Evolutionary conservation across 2,113 vertebrate genomes (phyloP).

Genomic region (Eurystomus gularis): DNA sequence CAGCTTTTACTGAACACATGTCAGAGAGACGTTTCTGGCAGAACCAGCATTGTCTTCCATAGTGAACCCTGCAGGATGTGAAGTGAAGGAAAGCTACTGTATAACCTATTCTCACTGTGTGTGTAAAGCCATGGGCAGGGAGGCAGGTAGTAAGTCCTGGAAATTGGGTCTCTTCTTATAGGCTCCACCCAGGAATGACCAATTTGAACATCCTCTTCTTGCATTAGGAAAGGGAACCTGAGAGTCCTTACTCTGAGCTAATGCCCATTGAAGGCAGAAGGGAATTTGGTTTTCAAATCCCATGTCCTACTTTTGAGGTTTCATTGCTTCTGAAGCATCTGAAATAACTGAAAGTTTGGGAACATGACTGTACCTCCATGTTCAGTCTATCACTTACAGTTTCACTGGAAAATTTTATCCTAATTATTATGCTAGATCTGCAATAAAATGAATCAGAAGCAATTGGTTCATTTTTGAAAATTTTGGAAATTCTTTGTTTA

Average conservation of each 20-base stretch:
- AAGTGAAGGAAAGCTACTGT: background rate
- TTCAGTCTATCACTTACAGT: background rate
- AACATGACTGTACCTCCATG: background rate
- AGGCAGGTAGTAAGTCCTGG: background rate
- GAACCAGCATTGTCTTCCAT: background rate
- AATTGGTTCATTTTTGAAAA: background rate
- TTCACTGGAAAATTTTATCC: background rate
- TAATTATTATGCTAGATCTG: background rate
- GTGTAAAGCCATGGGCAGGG: background rate
- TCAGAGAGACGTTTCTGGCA: background rate
- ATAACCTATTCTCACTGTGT: background rate
- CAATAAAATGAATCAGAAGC: background rate
- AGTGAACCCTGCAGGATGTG: background rate
- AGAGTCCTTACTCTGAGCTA: background rate
- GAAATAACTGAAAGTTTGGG: background rate
- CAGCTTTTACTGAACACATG: background rate
- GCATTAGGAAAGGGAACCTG: background rate
- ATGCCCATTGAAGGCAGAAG: background rate
- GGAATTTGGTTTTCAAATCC: background rate
- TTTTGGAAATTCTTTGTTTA: background rate
- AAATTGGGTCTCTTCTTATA: background rate
- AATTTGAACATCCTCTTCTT: background rate
- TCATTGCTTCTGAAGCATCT: background rate
- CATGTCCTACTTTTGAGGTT: background rate
- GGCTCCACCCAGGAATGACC: background rate